Evolutionary conservation across 37 sponge, comb jelly and placozoan genomes (phyloP), one percentile per base, ranked within the genome.

Genomic region (Lycopodina hypogea): DNA sequence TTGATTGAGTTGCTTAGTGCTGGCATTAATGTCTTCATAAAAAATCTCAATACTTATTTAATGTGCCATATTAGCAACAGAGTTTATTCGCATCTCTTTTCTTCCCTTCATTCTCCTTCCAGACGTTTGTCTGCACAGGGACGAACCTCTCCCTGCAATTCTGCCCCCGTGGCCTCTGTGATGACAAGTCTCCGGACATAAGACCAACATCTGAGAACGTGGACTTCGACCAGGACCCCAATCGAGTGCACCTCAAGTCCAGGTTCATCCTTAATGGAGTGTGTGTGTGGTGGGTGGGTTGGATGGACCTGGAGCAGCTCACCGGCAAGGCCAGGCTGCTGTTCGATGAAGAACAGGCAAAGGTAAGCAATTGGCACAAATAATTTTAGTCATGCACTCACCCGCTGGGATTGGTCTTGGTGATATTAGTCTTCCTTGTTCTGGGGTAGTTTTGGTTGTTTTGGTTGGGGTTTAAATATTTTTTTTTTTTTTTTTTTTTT

Each of bases 211-310:
- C 38, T 28, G 97, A 97, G 42, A 81, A 64, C 76, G 92, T 97
- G 15, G 92, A 93, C 78, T 97, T 93, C 78, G 86, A 90, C 17
- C 58, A 76, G 70, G 97, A 97, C 28, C 69, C 80, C 15, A 84
- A 86, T 18, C 88, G 82, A 75, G 96, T 90, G n/a, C 76, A 90
- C 55, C 60, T 97, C 48, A 22, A 71, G 8, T 78, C 87, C 40
- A 8, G 65, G n/a, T 86, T 97, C 56, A 97, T 97, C 40, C 78
- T 97, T 83, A 97, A 97, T 81, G 97, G 97, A 41, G 97, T 97
- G 45, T 97, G 97, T 82, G 90, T 97, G 19, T 84, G 87, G 74
- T 89, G 92, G 87, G 81, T 90, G 53, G 97, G 97, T 7, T 97
- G 94, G 90, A 78, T 97, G 12, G 97, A 97, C 76, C 56, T 93